Base-by-base conservation (phyloP, 2,797 vertebrate genomes). In the Thaleichthys pacificus region DNA sequence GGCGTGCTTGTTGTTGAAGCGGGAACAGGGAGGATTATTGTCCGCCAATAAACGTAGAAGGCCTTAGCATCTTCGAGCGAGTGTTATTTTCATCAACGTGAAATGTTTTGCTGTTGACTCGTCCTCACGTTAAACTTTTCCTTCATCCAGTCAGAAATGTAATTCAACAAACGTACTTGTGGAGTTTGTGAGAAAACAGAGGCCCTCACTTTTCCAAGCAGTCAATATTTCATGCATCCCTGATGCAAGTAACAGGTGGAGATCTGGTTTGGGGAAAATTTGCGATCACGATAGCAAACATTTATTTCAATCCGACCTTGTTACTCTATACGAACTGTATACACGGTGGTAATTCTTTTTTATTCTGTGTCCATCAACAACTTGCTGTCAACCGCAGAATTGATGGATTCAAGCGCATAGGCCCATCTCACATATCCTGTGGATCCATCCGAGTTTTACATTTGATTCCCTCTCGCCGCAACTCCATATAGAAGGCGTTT, bases 171-270 rank as follows among this genome's bases (percentile, higher is more conserved):
- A 51, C 11, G 5, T 38, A 66, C 64, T 21, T 68, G 51, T 15
- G 30, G 14, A 38, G 28, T 84, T 86, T 78, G 71, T 61, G 74
- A 82, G 79, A 78, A 78, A 82, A 80, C 76, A 84, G 82, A 86
- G 84, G 67, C 77, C 71, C 77, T 51, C 82, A 77, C 80, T 85
- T 83, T 77, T 89, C 78, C 80, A 77, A 77, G 69, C 72, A 82
- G 84, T 86, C 87, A 85, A 87, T 86, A 86, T 88, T 88, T 91
- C 84, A 85, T 86, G 69, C 68, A 80, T 78, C 70, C 38, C 66
- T 87, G 82, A 89, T 86, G 77, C 77, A 81, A 64, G 85, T 89
- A 89, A 88, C 88, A 89, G 87, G 85, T 88, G 87, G 72, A 82
- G 87, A 83, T 78, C 83, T 77, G 81, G 76, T 79, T 73, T 77